phyloP scores from a whole-genome alignment of 2,797 vertebrate species.

The Salarias fasciatus region DNA sequence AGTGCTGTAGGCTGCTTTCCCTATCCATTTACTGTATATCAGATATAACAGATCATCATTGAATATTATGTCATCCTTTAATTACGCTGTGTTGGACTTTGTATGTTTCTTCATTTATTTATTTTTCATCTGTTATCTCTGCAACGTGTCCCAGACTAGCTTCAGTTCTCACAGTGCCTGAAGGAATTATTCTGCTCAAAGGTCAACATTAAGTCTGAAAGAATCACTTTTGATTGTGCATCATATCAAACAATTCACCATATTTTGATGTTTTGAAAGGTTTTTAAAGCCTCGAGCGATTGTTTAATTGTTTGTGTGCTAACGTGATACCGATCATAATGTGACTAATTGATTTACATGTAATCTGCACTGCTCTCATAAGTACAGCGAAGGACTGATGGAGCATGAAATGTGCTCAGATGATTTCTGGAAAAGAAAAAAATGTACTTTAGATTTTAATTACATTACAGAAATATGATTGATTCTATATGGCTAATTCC shows the following conservation, averaged over 20 bases:
- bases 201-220: slow-evolving; percentile 18
- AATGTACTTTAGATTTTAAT: slow-evolving; percentile 31
- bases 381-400: background rate
- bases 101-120: background rate
- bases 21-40: no score
- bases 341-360: slow-evolving; percentile 19
- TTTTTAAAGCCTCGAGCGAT: slow-evolving; percentile 4
- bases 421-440: slow-evolving; percentile 32
- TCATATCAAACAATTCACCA: slow-evolving; percentile 5
- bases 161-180: slow-evolving; percentile 15
- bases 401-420: slow-evolving; percentile 20
- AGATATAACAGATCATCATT: no score
- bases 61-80: no score
- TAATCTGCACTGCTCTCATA: slow-evolving; percentile 22
- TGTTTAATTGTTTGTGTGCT: slow-evolving; percentile 15
- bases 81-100: no score
- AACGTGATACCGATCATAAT: slow-evolving; percentile 17
- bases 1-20: no score
- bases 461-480: slow-evolving; percentile 23
- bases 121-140: slow-evolving; percentile 5
- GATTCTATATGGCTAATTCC: slow-evolving; percentile 23
- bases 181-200: slow-evolving; percentile 2
- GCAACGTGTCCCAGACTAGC: background rate
- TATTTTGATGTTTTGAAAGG: slow-evolving; percentile 11
- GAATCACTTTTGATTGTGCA: slow-evolving; percentile 11